Evolutionary conservation across 2,797 vertebrate genomes (phyloP), one percentile per base, ranked within the genome.

Genomic region (Iguana delicatissima): DNA sequence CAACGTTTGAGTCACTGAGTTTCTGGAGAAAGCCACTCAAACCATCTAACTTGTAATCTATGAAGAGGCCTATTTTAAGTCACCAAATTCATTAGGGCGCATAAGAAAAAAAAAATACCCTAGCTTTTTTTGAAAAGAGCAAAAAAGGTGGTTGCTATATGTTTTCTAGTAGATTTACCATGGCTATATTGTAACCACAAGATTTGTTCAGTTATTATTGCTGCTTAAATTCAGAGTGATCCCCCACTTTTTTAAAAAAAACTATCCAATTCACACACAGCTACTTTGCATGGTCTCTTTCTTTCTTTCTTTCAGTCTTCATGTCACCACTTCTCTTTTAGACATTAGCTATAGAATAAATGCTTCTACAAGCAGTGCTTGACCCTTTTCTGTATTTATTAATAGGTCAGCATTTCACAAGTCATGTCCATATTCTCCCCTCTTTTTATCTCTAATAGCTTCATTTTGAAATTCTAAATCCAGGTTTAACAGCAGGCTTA

Each of bases 81-180:
- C 93, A 92, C 0, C 29, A 81, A 67, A 92, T 91, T 92, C 92
- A 92, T 89, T 93, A 80, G 90, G 88, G 91, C 67, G 80, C 9
- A 59, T 59, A 16, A 91, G 92, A 72, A 94, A 92, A 92, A 92
- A 92, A 93, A 95, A 46, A 82, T 87, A 86, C 87, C 94, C 91
- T 76, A 92, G 92, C 93, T 82, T 89, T 90, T 95, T 96, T 92
- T 90, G 80, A 64, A 89, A 93, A 93, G 94, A 96, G 93, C 84
- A 84, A 93, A 90, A 93, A 95, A 91, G 73, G 29, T 89, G 91
- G 90, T 93, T 93, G 55, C 92, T 95, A 88, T 95, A 92, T 90
- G 92, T 79, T 93, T 82, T 95, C 89, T 91, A 94, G 93, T 93
- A 91, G 88, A 91, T 94, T 96, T 96, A 94, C 88, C 91, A 89